Evolutionary conservation across 2,113 vertebrate genomes (phyloP).

Genomic region (Chrysemys picta): DNA sequence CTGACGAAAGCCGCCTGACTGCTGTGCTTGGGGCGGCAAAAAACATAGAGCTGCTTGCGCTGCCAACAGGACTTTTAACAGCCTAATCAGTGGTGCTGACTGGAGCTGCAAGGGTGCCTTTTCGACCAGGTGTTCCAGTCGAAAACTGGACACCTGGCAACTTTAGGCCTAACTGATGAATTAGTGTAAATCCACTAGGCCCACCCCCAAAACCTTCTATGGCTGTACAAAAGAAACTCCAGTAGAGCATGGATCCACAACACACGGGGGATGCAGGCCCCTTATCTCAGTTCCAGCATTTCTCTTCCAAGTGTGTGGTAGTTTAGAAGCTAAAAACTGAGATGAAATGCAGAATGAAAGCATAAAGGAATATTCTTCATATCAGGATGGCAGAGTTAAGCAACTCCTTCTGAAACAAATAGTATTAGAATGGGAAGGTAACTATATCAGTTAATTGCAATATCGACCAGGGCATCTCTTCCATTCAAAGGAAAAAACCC

Average conservation of each 20-base stretch:
- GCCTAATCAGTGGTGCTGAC: too few species aligned
- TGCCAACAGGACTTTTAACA: too few species aligned
- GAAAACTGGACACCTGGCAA: too few species aligned
- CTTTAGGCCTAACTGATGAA: neutral
- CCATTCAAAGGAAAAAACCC: neutral
- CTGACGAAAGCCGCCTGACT: too few species aligned
- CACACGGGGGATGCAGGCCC: too few species aligned
- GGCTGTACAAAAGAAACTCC: neutral
- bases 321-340: neutral
- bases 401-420: neutral
- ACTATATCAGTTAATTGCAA: too few species aligned
- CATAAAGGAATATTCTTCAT: neutral
- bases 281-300: neutral
- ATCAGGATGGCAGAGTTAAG: neutral
- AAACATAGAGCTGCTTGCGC: too few species aligned
- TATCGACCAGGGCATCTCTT: rapidly evolving
- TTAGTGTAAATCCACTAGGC: neutral
- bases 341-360: neutral
- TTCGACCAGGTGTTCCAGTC: too few species aligned
- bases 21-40: too few species aligned
- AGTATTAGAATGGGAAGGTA: too few species aligned
- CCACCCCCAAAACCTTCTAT: neutral
- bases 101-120: too few species aligned
- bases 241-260: rapidly evolving
- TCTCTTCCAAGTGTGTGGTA: neutral